Evolutionary conservation across 2,888 invertebrate genomes (phyloP), one percentile per base, ranked within the genome.

Genomic region (Cryptosula pallasiana): DNA sequence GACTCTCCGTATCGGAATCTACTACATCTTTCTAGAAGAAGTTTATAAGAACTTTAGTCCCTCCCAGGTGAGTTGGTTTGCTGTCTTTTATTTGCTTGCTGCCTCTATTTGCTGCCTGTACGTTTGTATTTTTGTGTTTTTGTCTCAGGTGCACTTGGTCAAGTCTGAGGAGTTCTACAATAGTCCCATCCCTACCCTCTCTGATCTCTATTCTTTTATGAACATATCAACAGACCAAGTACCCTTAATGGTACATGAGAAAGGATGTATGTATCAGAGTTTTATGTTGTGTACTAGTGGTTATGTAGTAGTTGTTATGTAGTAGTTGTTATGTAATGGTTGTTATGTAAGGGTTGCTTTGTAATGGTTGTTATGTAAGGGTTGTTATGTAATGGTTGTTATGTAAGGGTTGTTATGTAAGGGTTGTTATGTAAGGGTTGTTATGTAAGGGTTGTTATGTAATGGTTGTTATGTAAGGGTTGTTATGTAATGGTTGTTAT

Each of bases 21-120:
- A 63, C 34, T 63, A 63, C 63, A 63, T 63, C 29, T 63, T 63
- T 32, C 32, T 63, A 32, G 63, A 63, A n/a, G 63, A 63, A 32
- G 63, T 63, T 5, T 63, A 63, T n/a, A 63, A 63, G 27, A 63
- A 63, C 63, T 63, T 25, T 32, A 27, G 29, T 9, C 27, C 63
- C 27, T 3, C 29, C 9, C 63, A 63, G 63, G 63, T 63, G 23
- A 57, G 45, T 45, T 45, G 45, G 45, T 45, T 45, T 45, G 20
- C 20, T 45, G 9, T 13, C 45, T 13, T 45, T 20, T 45, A 20
- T 13, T 20, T 20, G 20, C 45, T n/a, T n/a, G n/a, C n/a, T n/a
- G 45, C 20, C 20, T 45, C 45, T 45, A 13, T 45, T 45, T 13
- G 45, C 45, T 13, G 45, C 20, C 9, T 45, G 5, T 13, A 20